These are phyloP conservation scores for Chamaea fasciata DNA, from an alignment of 2,113 vertebrate genomes.

Conservation along the genomic window DNA sequence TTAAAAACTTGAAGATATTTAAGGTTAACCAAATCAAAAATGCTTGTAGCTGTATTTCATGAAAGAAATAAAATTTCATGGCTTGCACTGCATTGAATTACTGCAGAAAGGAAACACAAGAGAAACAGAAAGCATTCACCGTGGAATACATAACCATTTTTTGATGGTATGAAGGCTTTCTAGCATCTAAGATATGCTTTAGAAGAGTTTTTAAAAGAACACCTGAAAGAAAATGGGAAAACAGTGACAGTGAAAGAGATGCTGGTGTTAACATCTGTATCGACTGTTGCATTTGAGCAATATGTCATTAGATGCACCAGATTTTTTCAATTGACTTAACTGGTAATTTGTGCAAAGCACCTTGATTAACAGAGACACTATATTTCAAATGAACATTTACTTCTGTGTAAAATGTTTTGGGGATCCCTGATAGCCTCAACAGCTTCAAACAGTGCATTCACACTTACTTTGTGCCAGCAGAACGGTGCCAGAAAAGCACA, in stretches of 20 bases:
- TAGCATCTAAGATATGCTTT: slow-evolving; percentile 69
- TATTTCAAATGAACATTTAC: background rate
- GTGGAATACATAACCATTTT: slow-evolving; percentile 81
- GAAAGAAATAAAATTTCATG: background rate
- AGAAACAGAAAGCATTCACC: slow-evolving; percentile 63
- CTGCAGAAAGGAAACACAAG: background rate
- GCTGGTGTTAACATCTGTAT: background rate
- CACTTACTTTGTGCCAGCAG: background rate
- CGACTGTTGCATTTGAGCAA: background rate
- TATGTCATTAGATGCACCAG: background rate
- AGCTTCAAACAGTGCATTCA: background rate
- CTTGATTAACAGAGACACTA: background rate
- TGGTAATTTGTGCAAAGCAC: background rate
- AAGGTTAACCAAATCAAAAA: background rate
- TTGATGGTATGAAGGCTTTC: slow-evolving; percentile 58
- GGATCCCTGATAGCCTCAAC: background rate
- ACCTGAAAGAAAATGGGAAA: slow-evolving; percentile 61
- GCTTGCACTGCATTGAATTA: background rate
- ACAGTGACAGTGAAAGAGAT: background rate
- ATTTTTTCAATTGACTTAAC: background rate
- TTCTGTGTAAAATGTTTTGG: background rate
- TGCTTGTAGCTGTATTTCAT: background rate
- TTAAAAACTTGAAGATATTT: background rate
- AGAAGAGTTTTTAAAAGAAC: slow-evolving; percentile 76
- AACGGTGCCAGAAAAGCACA: background rate